Conservation (phyloP, 2,113 vertebrate species). For the Tragulus kanchil region DNA sequence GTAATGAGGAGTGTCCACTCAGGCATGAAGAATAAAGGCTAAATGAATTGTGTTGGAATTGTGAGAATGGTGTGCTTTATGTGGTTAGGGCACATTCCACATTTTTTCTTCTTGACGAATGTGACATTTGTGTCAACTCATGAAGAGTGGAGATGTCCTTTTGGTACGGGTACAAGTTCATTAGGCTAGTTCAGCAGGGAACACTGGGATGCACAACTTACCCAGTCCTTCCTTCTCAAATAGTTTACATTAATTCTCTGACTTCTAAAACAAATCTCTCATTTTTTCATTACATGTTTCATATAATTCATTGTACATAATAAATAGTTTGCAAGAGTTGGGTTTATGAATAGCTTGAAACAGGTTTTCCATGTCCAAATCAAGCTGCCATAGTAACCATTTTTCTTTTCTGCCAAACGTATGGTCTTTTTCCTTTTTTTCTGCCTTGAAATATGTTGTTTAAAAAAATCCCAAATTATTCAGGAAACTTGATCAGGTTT, state of each 20-base stretch:
- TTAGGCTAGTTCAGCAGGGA: slow-evolving; percentile 86
- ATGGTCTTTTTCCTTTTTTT: slow-evolving; percentile 75
- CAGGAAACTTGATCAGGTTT: slow-evolving; percentile 87
- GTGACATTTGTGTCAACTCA: slow-evolving; percentile 86
- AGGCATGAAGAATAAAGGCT: slow-evolving; percentile 85
- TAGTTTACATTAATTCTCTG: slow-evolving; percentile 82
- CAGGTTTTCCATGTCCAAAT: slow-evolving; percentile 86
- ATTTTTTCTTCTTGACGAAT: slow-evolving; percentile 84
- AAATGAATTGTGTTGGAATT: slow-evolving; percentile 87
- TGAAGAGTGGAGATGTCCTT: slow-evolving; percentile 83
- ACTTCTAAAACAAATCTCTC: slow-evolving; percentile 85
- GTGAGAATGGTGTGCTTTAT: slow-evolving; percentile 85
- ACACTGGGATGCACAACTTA: slow-evolving; percentile 76
- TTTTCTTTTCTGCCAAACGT: slow-evolving; percentile 88
- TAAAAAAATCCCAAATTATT: slow-evolving; percentile 86
- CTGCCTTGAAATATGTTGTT: slow-evolving; percentile 85
- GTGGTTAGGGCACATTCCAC: slow-evolving; percentile 84
- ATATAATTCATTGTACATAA: slow-evolving; percentile 86
- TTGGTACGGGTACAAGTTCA: slow-evolving; percentile 86
- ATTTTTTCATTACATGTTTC: slow-evolving; percentile 85
- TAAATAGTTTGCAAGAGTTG: slow-evolving; percentile 86
- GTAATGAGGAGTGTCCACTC: slow-evolving; percentile 82
- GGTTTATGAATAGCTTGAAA: slow-evolving; percentile 85
- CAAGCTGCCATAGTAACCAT: slow-evolving; percentile 85
- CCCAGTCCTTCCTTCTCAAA: slow-evolving; percentile 77